Base-by-base conservation (phyloP, 2,113 vertebrate genomes). In the Scortum barcoo region DNA sequence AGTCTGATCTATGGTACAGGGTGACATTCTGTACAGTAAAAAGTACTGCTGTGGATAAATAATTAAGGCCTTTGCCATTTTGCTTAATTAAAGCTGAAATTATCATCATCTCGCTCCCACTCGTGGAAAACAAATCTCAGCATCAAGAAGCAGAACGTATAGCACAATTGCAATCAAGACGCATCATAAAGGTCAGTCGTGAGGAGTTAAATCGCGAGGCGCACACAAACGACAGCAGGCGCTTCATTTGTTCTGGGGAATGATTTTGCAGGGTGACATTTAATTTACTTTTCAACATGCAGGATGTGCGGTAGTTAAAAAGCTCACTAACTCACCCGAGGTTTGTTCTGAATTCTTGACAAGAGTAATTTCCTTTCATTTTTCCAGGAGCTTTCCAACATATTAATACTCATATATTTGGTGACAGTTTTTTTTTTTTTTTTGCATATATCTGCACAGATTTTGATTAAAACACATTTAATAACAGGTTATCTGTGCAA, bases 51-150 rank as follows among this genome's bases (percentile, higher is more conserved):
- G 30, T 53, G 57, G 68, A 80, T 38, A 54, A 48, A 54, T 65
- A 51, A 80, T 36, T 16, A 65, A 76, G 10, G 16, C 58, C 40
- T 50, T 53, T 80, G 60, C 68, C 65, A 67, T 76, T 51, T 57
- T 20, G 19, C 44, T 82, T 74, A 61, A 85, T 85, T 80, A 74
- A 65, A 65, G 58, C n/a, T 24, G 26, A 74, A 33, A 42, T 75
- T 44, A 28, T 40, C 42, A 26, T 70, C 53, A 38, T 76, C 69
- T 56, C 20, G 42, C 26, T 67, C 61, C 62, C n/a, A 66, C 71
- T 42, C 12, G 68, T 16, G 53, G 60, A 63, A 53, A 74, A 22
- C 20, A 2, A 28, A 62, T 44, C 30, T 57, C 62, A 50, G 67
- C 67, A 7, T 72, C 46, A 69, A 65, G 61, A 67, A 54, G 42